Percentiles rank a stretch among this genome's conserved stretches.
Evolutionary conservation across 2,113 vertebrate species (phyloP).

Genomic region (Microcebus jonahi): DNA sequence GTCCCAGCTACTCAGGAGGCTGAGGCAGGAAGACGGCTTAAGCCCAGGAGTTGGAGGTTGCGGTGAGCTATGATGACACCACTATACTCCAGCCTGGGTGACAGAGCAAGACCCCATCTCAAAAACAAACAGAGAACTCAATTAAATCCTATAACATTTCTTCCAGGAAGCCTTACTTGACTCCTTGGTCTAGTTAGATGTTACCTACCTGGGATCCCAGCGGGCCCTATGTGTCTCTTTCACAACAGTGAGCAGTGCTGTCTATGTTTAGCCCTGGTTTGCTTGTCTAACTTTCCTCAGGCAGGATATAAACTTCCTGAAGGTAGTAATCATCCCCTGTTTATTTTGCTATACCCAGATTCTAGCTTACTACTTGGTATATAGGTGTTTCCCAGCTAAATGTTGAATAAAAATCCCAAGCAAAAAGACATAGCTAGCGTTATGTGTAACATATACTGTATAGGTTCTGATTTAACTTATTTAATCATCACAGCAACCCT

Average conservation of each 20-base stretch:
- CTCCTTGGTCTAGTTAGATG: neutral
- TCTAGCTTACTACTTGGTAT: neutral
- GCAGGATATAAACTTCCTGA: neutral
- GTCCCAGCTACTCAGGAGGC: neutral
- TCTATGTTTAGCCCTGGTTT: neutral
- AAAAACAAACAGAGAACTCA: neutral
- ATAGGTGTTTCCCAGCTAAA: slow-evolving; percentile 20
- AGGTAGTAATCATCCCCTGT: neutral
- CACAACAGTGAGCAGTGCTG: neutral
- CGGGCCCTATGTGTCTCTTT: neutral
- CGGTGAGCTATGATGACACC: neutral
- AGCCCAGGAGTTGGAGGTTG: neutral
- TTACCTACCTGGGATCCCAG: neutral
- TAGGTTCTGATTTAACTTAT: slow-evolving; percentile 31
- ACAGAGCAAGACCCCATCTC: neutral
- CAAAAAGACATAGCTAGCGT: neutral
- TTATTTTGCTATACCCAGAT: slow-evolving; percentile 6
- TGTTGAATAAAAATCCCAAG: neutral
- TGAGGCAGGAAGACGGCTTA: neutral
- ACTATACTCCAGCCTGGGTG: neutral
- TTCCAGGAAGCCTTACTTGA: slow-evolving; percentile 26
- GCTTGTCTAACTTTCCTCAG: neutral
- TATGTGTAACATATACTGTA: slow-evolving; percentile 1
- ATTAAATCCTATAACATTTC: neutral
- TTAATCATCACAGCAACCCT: neutral